These are phyloP conservation scores for Passer domesticus DNA, from an alignment of 2,113 vertebrate species.

Conservation along the genomic window DNA sequence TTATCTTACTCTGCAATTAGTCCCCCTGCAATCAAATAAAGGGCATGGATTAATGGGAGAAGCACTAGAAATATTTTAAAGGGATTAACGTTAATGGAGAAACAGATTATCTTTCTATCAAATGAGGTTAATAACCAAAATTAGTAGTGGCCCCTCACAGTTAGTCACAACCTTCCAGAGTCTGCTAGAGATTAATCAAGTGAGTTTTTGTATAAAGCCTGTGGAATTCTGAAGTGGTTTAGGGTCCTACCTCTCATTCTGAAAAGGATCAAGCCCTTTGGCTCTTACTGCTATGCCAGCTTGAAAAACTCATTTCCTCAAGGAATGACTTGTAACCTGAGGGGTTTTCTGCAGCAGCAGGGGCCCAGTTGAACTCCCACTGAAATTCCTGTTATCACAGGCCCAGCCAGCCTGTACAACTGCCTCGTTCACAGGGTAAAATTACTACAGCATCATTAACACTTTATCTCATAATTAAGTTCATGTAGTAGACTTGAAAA, in stretches of 20 bases:
- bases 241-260: neutral
- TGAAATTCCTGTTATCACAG: neutral
- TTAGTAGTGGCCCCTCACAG: neutral
- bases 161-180: neutral
- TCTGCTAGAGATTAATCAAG: neutral
- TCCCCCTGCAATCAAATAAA: constrained; percentile 29
- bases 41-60: constrained; percentile 20
- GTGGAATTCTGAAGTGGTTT: neutral
- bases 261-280: neutral
- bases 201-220: neutral
- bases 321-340: neutral
- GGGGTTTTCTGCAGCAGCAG: neutral
- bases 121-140: constrained; percentile 33
- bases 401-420: neutral
- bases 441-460: neutral
- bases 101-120: constrained; percentile 42
- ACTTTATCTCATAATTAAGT: constrained; percentile 10
- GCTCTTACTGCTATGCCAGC: neutral
- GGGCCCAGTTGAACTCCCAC: neutral
- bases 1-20: neutral
- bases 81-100: constrained; percentile 12
- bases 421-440: neutral
- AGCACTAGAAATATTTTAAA: constrained; percentile 36
- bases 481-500: neutral
- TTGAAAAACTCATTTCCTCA: neutral